A percentile compares a stretch with the other conserved stretches of the same genome.
These are phyloP conservation scores for Sinonovacula constricta DNA, from an alignment of 1,140 invertebrate genomes.

Conservation along the genomic window DNA sequence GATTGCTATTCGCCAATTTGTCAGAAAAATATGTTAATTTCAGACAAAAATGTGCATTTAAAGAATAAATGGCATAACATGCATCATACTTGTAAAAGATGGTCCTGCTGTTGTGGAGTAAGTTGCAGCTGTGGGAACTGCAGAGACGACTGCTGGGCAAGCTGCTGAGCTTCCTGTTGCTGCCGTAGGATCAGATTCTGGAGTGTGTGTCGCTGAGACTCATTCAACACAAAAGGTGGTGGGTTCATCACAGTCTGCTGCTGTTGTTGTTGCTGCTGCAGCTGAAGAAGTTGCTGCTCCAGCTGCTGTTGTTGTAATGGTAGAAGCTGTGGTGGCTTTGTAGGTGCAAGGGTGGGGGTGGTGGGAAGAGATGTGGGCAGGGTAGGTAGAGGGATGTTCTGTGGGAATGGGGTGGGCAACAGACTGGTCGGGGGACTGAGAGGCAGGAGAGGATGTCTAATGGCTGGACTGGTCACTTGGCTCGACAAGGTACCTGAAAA, in stretches of 20 bases:
- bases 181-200: conserved; percentile 58
- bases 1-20: too few species aligned
- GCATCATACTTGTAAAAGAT: conserved; percentile 77
- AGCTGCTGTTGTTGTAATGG: conserved; percentile 65
- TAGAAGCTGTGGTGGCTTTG: conserved; percentile 31
- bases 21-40: too few species aligned
- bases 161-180: conserved; percentile 63
- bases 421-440: conserved; percentile 8
- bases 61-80: neutral
- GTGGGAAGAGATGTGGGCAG: conserved; percentile 39
- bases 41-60: neutral
- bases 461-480: neutral
- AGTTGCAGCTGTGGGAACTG: conserved; percentile 62
- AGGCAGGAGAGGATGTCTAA: conserved; percentile 6
- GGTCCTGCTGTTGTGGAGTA: conserved; percentile 74
- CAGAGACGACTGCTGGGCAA: conserved; percentile 56
- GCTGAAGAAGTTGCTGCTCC: conserved; percentile 56
- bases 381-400: conserved; percentile 1
- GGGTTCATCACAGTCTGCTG: conserved; percentile 34
- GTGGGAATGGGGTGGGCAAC: conserved; percentile 35
- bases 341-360: conserved; percentile 13
- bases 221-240: conserved; percentile 36
- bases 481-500: conserved; percentile 22
- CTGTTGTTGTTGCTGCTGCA: conserved; percentile 65
- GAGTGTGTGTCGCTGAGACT: conserved; percentile 44